Conservation (phyloP, 2,113 vertebrate species). For the Kobus ellipsiprymnus region DNA sequence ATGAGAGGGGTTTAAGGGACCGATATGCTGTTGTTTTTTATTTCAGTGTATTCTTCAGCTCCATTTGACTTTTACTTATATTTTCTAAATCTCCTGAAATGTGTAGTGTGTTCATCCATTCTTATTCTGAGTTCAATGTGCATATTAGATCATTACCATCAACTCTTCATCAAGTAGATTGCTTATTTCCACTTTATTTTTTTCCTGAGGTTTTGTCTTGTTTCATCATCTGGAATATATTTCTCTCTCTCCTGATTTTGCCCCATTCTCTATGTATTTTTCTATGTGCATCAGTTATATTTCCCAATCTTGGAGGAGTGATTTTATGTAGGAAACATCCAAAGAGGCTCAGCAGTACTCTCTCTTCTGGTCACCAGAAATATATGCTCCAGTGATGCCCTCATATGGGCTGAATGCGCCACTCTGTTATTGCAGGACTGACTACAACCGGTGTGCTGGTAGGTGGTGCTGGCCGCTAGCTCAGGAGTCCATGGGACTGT, state of each 20-base stretch:
- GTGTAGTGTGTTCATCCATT: not conserved
- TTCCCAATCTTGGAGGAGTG: not conserved
- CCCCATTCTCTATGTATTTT: not conserved
- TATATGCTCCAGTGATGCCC: not conserved
- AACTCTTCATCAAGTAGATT: not conserved
- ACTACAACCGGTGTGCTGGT: accelerated
- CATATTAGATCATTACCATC: not conserved
- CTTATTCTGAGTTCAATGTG: not conserved
- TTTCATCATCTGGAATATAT: not conserved
- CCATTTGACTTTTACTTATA: not conserved
- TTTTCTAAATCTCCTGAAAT: not conserved
- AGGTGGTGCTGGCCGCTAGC: not conserved
- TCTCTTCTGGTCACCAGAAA: not conserved
- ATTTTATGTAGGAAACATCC: not conserved
- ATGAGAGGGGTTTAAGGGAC: not conserved
- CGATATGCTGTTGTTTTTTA: not conserved
- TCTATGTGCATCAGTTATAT: not conserved
- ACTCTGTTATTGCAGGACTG: not conserved
- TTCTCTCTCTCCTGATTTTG: not conserved
- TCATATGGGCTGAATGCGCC: not conserved
- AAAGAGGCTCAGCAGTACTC: not conserved
- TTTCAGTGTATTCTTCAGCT: not conserved
- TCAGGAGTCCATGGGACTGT: not conserved
- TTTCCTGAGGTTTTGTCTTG: not conserved
- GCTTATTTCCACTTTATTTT: not conserved